Base-by-base conservation (phyloP, 2,888 invertebrate species). In the Cordilura impudica region DNA sequence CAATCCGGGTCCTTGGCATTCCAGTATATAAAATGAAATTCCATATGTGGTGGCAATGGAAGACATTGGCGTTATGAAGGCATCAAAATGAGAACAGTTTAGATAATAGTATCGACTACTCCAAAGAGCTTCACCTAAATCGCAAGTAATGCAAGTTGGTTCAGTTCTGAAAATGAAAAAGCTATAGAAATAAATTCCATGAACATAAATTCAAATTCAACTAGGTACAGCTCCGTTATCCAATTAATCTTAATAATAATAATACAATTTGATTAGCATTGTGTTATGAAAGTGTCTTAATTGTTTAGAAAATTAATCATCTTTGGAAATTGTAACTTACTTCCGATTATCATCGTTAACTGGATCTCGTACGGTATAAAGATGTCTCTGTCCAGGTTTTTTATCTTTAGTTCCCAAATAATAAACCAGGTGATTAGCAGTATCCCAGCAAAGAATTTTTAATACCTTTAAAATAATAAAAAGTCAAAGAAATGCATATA, bases 1-100 rank as follows among this genome's bases (percentile, higher is more conserved):
- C 82, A 97, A 93, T 78, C 96, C 96, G 49, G 97, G 97, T n/a
- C 98, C 98, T 85, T 95, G 94, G 90, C 98, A 98, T 87, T 95
- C 94, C 84, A 97, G 92, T 83, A 96, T 96, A 89, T 96, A 97
- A 83, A 86, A 89, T 54, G 89, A 87, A 82, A 90, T 86, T 83
- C 89, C 89, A 81, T 84, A 83, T 78, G 85, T 87, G 31, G 88
- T 88, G 81, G 90, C 86, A 84, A 88, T 84, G 83, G 88, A 87
- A 84, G 87, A 87, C 71, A 91, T 85, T 45, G 93, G 93, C 51
- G 92, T 93, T 85, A 96, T 93, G 84, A 93, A 92, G 60, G 96
- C 96, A 86, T 92, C 93, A 92, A 96, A 96, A 90, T 95, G 96
- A 61, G 96, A 94, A 90, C 97, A 97, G 90, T 97, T 96, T 65